Base-by-base conservation (phyloP, 2,113 vertebrate species). In the Pardalotus punctatus region DNA sequence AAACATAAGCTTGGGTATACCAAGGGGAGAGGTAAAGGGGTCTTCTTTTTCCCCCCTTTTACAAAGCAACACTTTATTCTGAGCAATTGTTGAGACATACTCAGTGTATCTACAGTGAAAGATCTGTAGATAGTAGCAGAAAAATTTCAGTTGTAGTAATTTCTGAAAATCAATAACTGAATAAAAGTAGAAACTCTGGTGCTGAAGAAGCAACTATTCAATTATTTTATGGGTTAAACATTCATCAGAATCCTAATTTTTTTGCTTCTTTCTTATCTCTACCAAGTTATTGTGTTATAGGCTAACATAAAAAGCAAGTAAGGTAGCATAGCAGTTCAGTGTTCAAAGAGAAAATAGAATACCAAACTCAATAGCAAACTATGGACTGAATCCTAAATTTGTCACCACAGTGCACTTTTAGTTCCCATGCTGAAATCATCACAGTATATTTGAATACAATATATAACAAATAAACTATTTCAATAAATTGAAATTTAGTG, bases 1-100 rank as follows among this genome's bases (percentile, higher is more conserved):
- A 42, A 97, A 56, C 22, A 88, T 98, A 71, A 98, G 84, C 38
- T 33, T 98, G 94, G 98, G 98, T 56, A 90, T 98, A 65, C 79
- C 69, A 11, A 96, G 78, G 23, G 98, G 98, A 94, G 98, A 98
- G 98, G 98, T 98, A 97, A 90, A 22, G 12, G 8, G 7, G 4
- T 27, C 5, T 43, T 70, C 53, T 18, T 65, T 57, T n/a, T 5
- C 4, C 13, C 3, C 3, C 2, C 19, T 74, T 82, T 62, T 28
- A 38, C 36, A 61, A 67, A 74, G 64, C 36, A 76, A 38, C 24
- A 23, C 14, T 15, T 67, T 6, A 22, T 50, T 84, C 33, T 91
- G 18, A 73, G 18, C 65, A 60, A 42, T 57, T 86, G 25, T 73
- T 78, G 15, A 47, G 13, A 43, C 12, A 23, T 53, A 28, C 16